Base-by-base conservation (phyloP, 2,888 invertebrate genomes). In the Chloroclystis v-ata region DNA sequence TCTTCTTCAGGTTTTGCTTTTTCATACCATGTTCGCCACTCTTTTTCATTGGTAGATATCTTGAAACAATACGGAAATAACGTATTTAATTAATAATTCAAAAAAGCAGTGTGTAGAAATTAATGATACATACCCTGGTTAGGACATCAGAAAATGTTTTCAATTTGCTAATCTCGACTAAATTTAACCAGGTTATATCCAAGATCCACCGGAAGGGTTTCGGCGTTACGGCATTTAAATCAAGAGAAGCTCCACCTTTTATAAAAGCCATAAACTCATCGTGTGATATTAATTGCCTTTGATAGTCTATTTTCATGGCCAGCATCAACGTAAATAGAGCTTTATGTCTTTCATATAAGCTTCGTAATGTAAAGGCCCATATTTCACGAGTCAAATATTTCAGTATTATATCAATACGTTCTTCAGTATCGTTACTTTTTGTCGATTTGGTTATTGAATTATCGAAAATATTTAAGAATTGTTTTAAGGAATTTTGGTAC, bases 401-500 rank as follows among this genome's bases (percentile, higher is more conserved):
- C 16, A 98, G 87, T 65, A 98, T 97, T 53, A 96, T 97, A 56
- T 92, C 90, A 48, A 97, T 97, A 46, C 98, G 89, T 72, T 97
- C 97, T 58, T 91, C 91, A 0, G 97, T 96, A 25, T 94, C 89
- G 33, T 92, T 91, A 55, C 93, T 97, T 77, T 96, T 97, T 5
- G 92, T 90, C 0, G 97, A 97, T 82, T 95, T 96, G 0, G 94
- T 95, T 58, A 98, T 98, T 0, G 98, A 97, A 65, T 93, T 94
- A 73, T 98, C 97, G 72, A 98, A 98, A 54, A 98, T 93, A 8
- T 92, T 95, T 32, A 98, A 84, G 82, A 98, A 98, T 75, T 98
- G 98, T 69, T 96, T 96, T 39, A 98, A 84, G 0, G 98, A 97
- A 62, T 97, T 98, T 78, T 98, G 98, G 72, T 98, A 98, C 98